Conservation (phyloP, 2,113 vertebrate genomes). For the Hippolais icterina region DNA sequence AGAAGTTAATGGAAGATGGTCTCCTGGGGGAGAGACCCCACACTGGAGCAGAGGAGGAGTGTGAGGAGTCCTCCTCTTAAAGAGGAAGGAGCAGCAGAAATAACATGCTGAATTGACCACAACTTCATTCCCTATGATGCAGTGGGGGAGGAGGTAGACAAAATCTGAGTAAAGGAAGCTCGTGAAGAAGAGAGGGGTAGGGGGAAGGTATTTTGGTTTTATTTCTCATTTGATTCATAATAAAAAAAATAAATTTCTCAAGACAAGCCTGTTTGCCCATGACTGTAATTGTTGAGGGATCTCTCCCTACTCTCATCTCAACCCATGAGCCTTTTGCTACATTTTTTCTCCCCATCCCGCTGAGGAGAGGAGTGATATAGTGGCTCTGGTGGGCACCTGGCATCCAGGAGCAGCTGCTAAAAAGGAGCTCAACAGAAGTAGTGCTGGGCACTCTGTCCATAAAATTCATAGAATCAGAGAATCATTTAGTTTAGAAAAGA, state of each 20-base stretch:
- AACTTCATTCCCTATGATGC: not conserved
- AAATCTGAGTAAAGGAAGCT: not conserved
- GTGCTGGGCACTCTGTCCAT: not conserved
- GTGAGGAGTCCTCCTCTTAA: not conserved
- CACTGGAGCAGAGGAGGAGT: not conserved
- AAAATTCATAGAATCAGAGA: not conserved
- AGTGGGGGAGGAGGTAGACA: not conserved
- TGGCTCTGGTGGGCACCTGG: not conserved
- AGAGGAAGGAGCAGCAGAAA: not conserved
- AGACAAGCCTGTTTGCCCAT: not conserved
- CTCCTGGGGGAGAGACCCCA: not conserved
- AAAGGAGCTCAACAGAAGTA: not conserved
- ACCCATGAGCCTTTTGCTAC: not conserved
- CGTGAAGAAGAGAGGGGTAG: not conserved
- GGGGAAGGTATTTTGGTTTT: not conserved
- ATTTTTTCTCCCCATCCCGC: not conserved
- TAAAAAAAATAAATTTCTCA: not conserved
- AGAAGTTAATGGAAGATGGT: not conserved
- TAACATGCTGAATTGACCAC: not conserved
- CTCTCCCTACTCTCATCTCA: not conserved
- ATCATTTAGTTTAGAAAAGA: not conserved
- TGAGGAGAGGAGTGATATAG: not conserved
- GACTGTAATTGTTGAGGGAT: not conserved
- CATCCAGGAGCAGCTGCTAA: not conserved
- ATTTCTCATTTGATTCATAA: not conserved